Conservation (phyloP, 2,888 invertebrate species). For the Lamellibrachia columna region DNA sequence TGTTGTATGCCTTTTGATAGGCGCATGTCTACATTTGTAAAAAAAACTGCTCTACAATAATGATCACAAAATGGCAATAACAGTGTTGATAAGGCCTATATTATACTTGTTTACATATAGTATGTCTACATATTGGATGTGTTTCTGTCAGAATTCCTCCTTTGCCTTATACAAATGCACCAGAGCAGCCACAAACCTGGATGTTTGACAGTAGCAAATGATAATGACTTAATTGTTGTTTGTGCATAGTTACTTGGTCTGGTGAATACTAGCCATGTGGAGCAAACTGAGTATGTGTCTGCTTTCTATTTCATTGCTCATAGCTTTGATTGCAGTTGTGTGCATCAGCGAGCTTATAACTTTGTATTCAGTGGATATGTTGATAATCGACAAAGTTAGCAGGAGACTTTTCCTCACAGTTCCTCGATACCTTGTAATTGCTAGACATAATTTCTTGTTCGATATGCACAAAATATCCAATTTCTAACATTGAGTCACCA, state of each 20-base stretch:
- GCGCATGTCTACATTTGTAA: not conserved
- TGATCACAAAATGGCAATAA: not conserved
- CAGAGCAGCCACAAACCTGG: not conserved
- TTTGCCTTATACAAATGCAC: not conserved
- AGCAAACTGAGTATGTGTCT: not conserved
- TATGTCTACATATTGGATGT: not conserved
- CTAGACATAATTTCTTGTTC: no score
- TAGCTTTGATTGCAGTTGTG: not conserved
- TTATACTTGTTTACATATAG: not conserved
- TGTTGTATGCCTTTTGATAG: not conserved
- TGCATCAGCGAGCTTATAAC: not conserved
- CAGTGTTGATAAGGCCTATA: not conserved
- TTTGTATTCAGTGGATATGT: not conserved
- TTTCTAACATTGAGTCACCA: no score
- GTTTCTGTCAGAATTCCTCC: not conserved
- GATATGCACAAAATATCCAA: no score
- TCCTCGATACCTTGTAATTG: no score
- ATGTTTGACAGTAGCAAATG: not conserved
- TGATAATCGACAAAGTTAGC: not conserved
- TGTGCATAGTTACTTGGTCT: not conserved
- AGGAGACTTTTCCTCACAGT: not conserved
- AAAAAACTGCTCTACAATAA: not conserved
- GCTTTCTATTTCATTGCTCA: not conserved
- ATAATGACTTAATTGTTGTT: constrained; percentile 3
- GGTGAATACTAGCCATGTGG: not conserved